These are phyloP conservation scores for Chlorospingus flavigularis DNA, from an alignment of 2,797 vertebrate species.

Conservation along the genomic window DNA sequence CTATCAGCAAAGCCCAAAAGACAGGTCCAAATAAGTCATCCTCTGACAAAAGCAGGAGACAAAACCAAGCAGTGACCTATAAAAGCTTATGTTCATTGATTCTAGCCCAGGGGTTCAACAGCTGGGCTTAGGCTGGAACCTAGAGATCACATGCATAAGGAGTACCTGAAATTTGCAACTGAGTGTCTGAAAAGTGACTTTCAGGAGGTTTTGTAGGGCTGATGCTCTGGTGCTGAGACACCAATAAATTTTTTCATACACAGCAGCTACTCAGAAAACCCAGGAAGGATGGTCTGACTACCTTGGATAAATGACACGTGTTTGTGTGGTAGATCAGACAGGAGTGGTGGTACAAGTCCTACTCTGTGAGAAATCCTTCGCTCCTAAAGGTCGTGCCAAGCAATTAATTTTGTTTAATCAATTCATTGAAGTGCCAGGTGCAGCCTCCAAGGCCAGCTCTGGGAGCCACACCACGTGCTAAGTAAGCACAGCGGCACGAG, in stretches of 20 bases:
- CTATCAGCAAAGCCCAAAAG: background rate
- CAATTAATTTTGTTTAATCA: background rate
- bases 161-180: background rate
- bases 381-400: background rate
- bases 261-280: background rate
- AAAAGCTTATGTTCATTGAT: background rate
- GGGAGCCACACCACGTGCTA: background rate
- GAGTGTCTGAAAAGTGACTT: background rate
- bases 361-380: background rate
- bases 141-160: background rate
- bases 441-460: background rate
- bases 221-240: background rate
- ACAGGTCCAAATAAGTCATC: background rate
- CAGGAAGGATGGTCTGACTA: background rate
- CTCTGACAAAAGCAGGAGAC: background rate
- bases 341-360: background rate
- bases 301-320: rapidly evolving
- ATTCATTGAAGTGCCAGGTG: background rate
- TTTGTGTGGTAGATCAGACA: background rate
- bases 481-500: background rate
- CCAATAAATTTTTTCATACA: background rate
- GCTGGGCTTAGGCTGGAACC: background rate
- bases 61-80: background rate
- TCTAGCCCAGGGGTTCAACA: background rate
- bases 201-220: background rate